phyloP scores from a whole-genome alignment of 2,888 invertebrate genomes.

The Drosophila demipolita region DNA sequence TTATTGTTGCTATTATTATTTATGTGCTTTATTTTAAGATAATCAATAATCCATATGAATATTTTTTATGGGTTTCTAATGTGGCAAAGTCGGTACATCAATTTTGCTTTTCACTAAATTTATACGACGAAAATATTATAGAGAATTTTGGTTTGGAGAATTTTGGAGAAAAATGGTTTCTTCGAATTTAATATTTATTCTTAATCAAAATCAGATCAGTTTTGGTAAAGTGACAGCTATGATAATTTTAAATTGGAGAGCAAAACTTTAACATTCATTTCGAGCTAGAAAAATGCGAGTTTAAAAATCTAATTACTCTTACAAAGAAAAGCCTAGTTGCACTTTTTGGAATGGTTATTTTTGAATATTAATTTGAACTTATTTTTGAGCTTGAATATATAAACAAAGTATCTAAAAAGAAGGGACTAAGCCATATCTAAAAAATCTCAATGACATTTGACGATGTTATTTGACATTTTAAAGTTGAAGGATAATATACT shows the following conservation, averaged over 20 bases:
- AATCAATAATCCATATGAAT: not conserved
- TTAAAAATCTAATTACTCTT: not conserved
- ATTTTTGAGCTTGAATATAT: not conserved
- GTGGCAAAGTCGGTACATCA: not conserved
- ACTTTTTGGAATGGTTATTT: not conserved
- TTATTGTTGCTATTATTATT: not conserved
- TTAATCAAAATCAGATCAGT: not conserved
- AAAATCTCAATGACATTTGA: no score
- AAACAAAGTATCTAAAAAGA: not conserved
- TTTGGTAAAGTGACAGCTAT: not conserved
- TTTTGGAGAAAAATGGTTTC: not conserved
- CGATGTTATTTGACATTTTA: not conserved
- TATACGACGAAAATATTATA: not conserved
- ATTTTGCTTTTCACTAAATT: not conserved
- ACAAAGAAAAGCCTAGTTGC: not conserved
- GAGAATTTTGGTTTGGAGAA: not conserved
- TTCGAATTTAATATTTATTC: not conserved
- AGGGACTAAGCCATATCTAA: not conserved
- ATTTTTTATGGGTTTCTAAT: not conserved
- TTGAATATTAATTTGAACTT: not conserved
- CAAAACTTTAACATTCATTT: not conserved
- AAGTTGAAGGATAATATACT: not conserved
- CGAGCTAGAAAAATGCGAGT: not conserved
- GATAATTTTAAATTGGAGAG: not conserved
- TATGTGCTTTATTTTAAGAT: not conserved